Percentiles rank a stretch among this genome's conserved stretches.
Evolutionary conservation across 2,888 invertebrate genomes (phyloP).

Genomic region (Agriopis aurantiaria): DNA sequence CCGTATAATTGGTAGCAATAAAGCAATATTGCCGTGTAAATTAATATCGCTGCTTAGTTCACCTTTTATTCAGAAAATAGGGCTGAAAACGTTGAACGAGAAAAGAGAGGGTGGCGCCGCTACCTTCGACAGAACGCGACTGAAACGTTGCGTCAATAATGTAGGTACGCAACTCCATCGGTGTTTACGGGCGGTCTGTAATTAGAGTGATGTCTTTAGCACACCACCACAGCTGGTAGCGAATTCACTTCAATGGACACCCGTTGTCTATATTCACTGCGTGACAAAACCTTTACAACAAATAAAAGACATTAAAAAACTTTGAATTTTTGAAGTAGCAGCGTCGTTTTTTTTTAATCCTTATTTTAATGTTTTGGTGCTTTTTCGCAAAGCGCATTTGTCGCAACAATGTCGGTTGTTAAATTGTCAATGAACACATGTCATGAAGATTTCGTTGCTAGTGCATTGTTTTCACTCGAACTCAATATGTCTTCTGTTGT

Average conservation of each 20-base stretch:
- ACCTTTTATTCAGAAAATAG: slow-evolving; percentile 27
- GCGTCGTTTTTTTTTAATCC: too few species aligned
- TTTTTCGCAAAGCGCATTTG: too few species aligned
- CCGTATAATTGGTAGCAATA: slow-evolving; percentile 37
- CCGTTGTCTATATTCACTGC: neutral
- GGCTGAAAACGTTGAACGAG: slow-evolving; percentile 10
- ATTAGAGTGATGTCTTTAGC: slow-evolving; percentile 4
- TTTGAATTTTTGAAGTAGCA: too few species aligned
- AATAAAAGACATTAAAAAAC: too few species aligned
- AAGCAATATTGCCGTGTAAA: slow-evolving; percentile 44
- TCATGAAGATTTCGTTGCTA: too few species aligned
- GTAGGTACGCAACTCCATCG: slow-evolving; percentile 13
- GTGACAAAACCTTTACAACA: too few species aligned
- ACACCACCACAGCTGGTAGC: neutral
- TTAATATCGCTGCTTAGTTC: slow-evolving; percentile 42
- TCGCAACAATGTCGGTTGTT: too few species aligned
- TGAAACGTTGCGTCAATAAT: slow-evolving; percentile 9
- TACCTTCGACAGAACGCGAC: neutral
- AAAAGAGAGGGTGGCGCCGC: neutral
- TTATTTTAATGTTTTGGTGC: too few species aligned
- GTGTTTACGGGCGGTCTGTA: slow-evolving; percentile 13
- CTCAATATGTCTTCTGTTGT: too few species aligned
- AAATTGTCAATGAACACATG: too few species aligned
- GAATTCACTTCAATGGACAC: neutral
- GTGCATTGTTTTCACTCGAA: too few species aligned